phyloP scores from a whole-genome alignment of 1,140 invertebrate genomes.

The Drosophila setifemur region DNA sequence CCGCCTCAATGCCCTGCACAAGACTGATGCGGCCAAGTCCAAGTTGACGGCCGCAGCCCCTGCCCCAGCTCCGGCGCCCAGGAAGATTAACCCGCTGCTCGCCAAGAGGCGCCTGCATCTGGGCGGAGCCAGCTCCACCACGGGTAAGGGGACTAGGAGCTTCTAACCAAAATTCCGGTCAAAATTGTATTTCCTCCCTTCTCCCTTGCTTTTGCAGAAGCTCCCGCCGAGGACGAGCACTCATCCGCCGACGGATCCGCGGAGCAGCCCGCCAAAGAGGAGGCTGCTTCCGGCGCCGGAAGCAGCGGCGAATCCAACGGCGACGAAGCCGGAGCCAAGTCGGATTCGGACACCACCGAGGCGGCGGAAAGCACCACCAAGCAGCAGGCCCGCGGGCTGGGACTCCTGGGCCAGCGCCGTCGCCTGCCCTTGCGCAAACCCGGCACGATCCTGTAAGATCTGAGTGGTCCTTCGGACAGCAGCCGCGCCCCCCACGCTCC shows the following conservation, averaged over 20 bases:
- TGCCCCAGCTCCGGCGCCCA: slow-evolving; percentile 38
- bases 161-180: no score
- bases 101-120: slow-evolving; percentile 75
- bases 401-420: slow-evolving; percentile 85
- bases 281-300: slow-evolving; percentile 18
- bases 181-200: background rate
- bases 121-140: slow-evolving; percentile 63
- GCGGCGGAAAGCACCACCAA: slow-evolving; percentile 82
- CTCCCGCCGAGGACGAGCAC: slow-evolving; percentile 78
- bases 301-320: slow-evolving; percentile 39
- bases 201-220: slow-evolving; percentile 25
- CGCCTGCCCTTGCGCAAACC: slow-evolving; percentile 84
- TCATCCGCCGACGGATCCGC: slow-evolving; percentile 59
- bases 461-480: slow-evolving; percentile 13
- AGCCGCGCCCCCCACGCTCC: background rate
- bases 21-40: slow-evolving; percentile 74
- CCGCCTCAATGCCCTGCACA: slow-evolving; percentile 73
- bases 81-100: slow-evolving; percentile 80
- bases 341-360: slow-evolving; percentile 82
- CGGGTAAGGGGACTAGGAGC: slow-evolving; percentile 51
- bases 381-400: slow-evolving; percentile 84
- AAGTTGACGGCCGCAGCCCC: slow-evolving; percentile 46
- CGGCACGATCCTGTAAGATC: slow-evolving; percentile 82
- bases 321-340: slow-evolving; percentile 47
- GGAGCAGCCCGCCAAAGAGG: slow-evolving; percentile 57